Conservation (phyloP, 2,113 vertebrate genomes). For the Ameiurus melas region DNA sequence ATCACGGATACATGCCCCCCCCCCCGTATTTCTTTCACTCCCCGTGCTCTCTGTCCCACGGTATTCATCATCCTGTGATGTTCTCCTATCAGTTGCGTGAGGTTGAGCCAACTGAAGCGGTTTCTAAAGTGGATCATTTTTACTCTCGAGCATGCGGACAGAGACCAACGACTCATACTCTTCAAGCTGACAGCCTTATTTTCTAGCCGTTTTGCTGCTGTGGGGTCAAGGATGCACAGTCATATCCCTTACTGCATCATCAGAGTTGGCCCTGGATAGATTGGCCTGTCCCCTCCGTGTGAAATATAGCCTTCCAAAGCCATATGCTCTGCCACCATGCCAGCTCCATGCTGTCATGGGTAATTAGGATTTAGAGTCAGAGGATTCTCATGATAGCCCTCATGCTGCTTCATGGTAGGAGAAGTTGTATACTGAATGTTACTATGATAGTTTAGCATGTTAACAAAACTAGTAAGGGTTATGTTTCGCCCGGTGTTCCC, state of each 20-base stretch:
- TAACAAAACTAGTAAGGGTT: background rate
- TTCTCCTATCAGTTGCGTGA: conserved; percentile 23
- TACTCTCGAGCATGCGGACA: conserved; percentile 48
- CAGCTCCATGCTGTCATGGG: background rate
- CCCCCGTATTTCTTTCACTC: background rate
- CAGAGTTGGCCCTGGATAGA: conserved; percentile 51
- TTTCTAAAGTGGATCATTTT: conserved; percentile 66
- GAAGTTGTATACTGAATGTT: background rate
- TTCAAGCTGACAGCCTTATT: conserved; percentile 72
- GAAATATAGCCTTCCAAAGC: conserved; percentile 42
- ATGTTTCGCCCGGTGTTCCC: background rate
- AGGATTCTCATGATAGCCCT: background rate
- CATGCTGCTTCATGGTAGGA: background rate
- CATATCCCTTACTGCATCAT: conserved; percentile 43
- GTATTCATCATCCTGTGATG: conserved; percentile 30
- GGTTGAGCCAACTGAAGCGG: conserved; percentile 42
- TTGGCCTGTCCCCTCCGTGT: conserved; percentile 56
- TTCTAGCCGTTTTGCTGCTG: conserved; percentile 54
- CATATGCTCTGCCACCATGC: conserved; percentile 16
- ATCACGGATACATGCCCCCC: background rate
- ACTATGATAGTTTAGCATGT: background rate
- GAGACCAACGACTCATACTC: conserved; percentile 64
- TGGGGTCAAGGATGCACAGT: conserved; percentile 52
- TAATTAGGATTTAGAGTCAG: background rate
- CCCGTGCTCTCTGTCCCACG: background rate